Percentiles rank a stretch among this genome's conserved stretches.
phyloP scores from a whole-genome alignment of 2,888 invertebrate species.

The Dryomyza anilis region DNA sequence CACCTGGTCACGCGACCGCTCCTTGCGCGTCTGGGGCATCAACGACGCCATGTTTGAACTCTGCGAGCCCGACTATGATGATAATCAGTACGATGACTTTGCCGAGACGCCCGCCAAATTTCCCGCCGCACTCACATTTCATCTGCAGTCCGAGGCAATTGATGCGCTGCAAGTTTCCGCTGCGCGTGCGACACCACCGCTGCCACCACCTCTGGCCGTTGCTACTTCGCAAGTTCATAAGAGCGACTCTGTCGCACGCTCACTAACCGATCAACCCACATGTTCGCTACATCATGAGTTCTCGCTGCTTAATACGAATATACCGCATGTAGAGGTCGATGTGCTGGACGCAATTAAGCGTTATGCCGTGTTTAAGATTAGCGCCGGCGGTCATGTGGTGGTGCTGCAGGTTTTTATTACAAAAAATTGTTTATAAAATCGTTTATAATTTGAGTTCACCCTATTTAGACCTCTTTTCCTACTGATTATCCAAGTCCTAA shows the following conservation, averaged over 20 bases:
- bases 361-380: slow-evolving; percentile 63
- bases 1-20: slow-evolving; percentile 95
- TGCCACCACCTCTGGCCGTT: slow-evolving; percentile 12
- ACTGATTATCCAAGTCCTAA: slow-evolving; percentile 74
- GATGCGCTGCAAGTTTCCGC: slow-evolving; percentile 40
- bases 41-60: slow-evolving; percentile 83
- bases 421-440: neutral
- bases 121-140: slow-evolving; percentile 17
- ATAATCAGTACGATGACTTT: slow-evolving; percentile 56
- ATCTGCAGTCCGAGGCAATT: slow-evolving; percentile 42
- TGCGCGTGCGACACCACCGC: slow-evolving; percentile 61
- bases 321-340: slow-evolving; percentile 72
- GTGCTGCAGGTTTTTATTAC: slow-evolving; percentile 61
- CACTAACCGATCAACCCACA: slow-evolving; percentile 57
- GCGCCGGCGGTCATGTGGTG: slow-evolving; percentile 59
- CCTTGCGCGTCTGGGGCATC: slow-evolving; percentile 87
- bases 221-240: slow-evolving; percentile 30
- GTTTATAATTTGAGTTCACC: neutral
- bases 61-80: slow-evolving; percentile 67
- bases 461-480: slow-evolving; percentile 75
- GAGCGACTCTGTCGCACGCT: slow-evolving; percentile 47
- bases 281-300: slow-evolving; percentile 74
- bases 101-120: slow-evolving; percentile 45
- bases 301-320: slow-evolving; percentile 75
- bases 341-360: slow-evolving; percentile 63